These are phyloP conservation scores for Sebastes baramenuke DNA, from an alignment of 2,797 vertebrate species.

Conservation along the genomic window DNA sequence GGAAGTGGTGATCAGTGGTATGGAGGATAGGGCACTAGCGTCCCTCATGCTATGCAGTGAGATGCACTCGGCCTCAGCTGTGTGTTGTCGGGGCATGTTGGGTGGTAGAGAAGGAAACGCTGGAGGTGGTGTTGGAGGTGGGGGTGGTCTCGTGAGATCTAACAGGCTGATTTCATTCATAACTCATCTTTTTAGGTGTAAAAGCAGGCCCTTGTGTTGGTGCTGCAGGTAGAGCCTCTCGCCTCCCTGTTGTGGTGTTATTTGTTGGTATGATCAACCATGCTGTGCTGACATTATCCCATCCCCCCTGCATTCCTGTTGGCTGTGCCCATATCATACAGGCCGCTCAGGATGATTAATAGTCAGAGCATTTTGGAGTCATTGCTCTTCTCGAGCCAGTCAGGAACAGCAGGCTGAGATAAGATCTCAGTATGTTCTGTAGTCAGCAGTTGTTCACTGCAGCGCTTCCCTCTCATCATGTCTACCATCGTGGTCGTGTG, in stretches of 20 bases:
- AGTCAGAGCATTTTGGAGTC: slow-evolving; percentile 68
- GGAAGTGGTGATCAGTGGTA: neutral
- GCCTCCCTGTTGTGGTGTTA: slow-evolving; percentile 16
- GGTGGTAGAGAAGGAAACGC: slow-evolving; percentile 24
- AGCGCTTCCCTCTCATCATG: slow-evolving; percentile 17
- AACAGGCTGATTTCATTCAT: slow-evolving; percentile 40
- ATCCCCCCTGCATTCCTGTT: slow-evolving; percentile 49
- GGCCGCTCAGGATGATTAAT: slow-evolving; percentile 74
- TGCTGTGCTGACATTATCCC: slow-evolving; percentile 50
- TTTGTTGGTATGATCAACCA: slow-evolving; percentile 63
- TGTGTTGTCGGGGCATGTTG: slow-evolving; percentile 48
- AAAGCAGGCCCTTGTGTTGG: slow-evolving; percentile 14
- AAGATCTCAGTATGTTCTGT: slow-evolving; percentile 64
- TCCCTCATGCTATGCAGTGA: slow-evolving; percentile 25
- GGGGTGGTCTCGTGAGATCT: slow-evolving; percentile 31
- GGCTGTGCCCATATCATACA: slow-evolving; percentile 62
- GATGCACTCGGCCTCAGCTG: slow-evolving; percentile 9
- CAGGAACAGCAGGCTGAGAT: slow-evolving; percentile 66
- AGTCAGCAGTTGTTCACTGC: slow-evolving; percentile 66
- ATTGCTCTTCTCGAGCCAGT: slow-evolving; percentile 68
- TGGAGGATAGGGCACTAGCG: neutral
- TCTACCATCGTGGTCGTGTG: slow-evolving; percentile 1
- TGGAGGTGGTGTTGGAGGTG: slow-evolving; percentile 1
- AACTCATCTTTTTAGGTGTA: slow-evolving; percentile 16
- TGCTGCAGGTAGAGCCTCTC: slow-evolving; percentile 17